Percentiles rank a stretch among this genome's conserved stretches.
phyloP scores from a whole-genome alignment of 2,888 invertebrate genomes.

The Polia nebulosa region DNA sequence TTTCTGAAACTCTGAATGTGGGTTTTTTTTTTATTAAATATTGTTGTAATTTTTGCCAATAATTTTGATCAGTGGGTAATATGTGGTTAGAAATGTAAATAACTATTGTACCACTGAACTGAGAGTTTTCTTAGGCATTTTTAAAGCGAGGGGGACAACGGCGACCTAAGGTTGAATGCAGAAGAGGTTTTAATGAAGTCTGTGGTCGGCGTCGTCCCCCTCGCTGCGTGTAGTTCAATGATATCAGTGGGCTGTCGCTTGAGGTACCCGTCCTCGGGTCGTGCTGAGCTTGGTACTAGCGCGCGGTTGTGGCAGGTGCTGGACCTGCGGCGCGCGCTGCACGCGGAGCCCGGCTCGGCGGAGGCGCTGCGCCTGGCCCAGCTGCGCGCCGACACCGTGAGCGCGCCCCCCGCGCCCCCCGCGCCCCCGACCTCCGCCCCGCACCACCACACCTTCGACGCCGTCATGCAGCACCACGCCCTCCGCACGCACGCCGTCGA shows the following conservation, averaged over 20 bases:
- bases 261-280: slow-evolving; percentile 2
- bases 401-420: slow-evolving; percentile 70
- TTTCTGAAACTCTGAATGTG: slow-evolving; percentile 55
- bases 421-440: slow-evolving; percentile 82
- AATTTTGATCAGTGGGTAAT: slow-evolving; percentile 23
- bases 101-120: slow-evolving; percentile 38
- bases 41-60: slow-evolving; percentile 25
- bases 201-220: slow-evolving; percentile 36
- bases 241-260: slow-evolving; percentile 62
- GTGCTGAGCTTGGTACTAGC: slow-evolving; percentile 49
- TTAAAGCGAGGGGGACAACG: slow-evolving; percentile 50
- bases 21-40: slow-evolving; percentile 28
- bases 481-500: slow-evolving; percentile 88
- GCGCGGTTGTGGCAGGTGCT: slow-evolving; percentile 92
- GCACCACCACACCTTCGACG: slow-evolving; percentile 90
- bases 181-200: background rate
- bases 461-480: slow-evolving; percentile 90
- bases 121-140: slow-evolving; percentile 41
- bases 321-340: slow-evolving; percentile 95
- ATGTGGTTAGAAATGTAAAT: slow-evolving; percentile 47
- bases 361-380: slow-evolving; percentile 90
- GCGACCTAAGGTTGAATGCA: slow-evolving; percentile 4
- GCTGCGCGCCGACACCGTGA: slow-evolving; percentile 90
- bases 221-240: slow-evolving; percentile 42
- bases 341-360: slow-evolving; percentile 93